Base-by-base conservation (phyloP, 2,797 vertebrate species). In the Myoxocephalus aenaeus region DNA sequence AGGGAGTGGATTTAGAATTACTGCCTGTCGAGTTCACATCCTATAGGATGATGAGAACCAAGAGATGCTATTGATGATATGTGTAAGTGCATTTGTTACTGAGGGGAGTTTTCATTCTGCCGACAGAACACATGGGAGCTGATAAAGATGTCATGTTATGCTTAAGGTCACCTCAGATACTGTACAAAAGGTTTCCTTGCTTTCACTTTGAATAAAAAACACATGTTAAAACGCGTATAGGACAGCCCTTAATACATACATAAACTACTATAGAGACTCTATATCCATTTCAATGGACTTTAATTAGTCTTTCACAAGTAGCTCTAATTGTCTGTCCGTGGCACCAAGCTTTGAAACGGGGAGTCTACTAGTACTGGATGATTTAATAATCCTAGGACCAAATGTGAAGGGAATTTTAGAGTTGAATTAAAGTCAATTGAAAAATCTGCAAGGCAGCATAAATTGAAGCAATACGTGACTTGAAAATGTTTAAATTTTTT, bases 1-100 rank as follows among this genome's bases (percentile, higher is more conserved):
- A 75, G 57, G 70, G 11, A 65, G 27, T 3, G 20, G 65, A 53
- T 11, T 78, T 18, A 32, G 50, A 75, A 44, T 54, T 22, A 10
- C 13, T 18, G 3, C 2, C 14, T 25, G 53, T 69, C 73, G n/a
- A 25, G 18, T 69, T 68, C 53, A 73, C 29, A 36, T 72, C 56
- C 44, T 44, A 42, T 20, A 14, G 51, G 50, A 71, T 29, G 56
- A 65, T 40, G 25, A 67, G 18, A 78, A 12, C 5, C 29, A 34
- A 25, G 27, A 34, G 6, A 58, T 46, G 32, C 67, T 32, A 2
- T 17, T 13, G 61, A 53, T 54, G 17, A 7, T 69, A 56, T 54
- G n/a, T 65, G 22, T 22, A 5, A 42, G 17, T 12, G 18, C 3
- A 20, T 29, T 27, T 42, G 38, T 54, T 66, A 12, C 46, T 20